Conservation (phyloP, 1,140 invertebrate genomes). For the Antheraea pernyi region DNA sequence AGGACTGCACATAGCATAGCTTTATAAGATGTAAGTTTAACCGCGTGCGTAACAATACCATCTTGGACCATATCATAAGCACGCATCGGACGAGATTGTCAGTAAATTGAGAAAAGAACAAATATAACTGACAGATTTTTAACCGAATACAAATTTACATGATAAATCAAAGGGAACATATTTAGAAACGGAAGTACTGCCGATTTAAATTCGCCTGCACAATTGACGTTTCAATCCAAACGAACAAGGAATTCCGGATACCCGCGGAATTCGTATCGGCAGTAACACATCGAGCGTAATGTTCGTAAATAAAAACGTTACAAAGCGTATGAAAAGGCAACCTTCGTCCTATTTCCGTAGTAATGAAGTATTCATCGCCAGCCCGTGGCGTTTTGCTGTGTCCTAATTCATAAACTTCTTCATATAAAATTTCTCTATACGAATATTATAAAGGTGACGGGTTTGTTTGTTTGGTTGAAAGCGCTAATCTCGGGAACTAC, state of each 20-base stretch:
- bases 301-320: slow-evolving; percentile 33
- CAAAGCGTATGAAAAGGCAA: slow-evolving; percentile 34
- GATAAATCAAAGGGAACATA: not conserved
- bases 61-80: too few species aligned
- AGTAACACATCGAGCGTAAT: slow-evolving; percentile 13
- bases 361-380: slow-evolving; percentile 45
- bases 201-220: not conserved
- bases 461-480: too few species aligned
- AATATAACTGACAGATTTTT: not conserved
- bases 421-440: not conserved
- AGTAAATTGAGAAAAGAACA: too few species aligned
- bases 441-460: too few species aligned
- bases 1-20: too few species aligned
- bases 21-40: too few species aligned
- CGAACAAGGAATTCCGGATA: not conserved
- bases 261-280: slow-evolving; percentile 6
- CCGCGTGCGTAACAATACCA: too few species aligned
- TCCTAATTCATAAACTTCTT: slow-evolving; percentile 5
- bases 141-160: not conserved
- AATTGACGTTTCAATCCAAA: not conserved
- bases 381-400: slow-evolving; percentile 21
- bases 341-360: slow-evolving; percentile 38
- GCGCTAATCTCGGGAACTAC: too few species aligned
- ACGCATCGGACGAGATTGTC: too few species aligned
- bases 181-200: not conserved